Conservation (phyloP, 2,888 invertebrate genomes). For the Tinea semifulvella region DNA sequence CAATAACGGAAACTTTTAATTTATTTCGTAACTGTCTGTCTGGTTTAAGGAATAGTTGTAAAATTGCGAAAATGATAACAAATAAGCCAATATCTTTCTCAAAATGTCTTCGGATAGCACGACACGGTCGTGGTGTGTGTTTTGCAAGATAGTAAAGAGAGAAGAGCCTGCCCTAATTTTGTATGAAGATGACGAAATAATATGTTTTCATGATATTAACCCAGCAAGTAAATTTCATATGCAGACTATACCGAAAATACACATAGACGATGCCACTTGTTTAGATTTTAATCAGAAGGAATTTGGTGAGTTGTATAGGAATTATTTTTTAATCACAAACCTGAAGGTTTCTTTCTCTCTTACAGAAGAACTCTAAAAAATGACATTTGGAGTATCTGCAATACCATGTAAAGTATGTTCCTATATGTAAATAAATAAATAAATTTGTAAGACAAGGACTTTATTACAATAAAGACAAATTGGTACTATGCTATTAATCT, state of each 20-base stretch:
- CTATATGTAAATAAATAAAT: too few relatives aligned
- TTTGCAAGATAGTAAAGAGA: conserved; percentile 77
- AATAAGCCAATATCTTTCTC: background rate
- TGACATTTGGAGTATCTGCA: too few relatives aligned
- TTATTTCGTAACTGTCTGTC: too few relatives aligned
- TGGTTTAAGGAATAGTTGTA: too few relatives aligned
- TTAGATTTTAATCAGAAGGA: conserved; percentile 72
- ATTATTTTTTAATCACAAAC: too few relatives aligned
- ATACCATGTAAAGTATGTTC: too few relatives aligned
- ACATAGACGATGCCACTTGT: conserved; percentile 78
- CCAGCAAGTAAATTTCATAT: conserved; percentile 86
- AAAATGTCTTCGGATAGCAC: conserved; percentile 29
- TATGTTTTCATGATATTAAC: conserved; percentile 83
- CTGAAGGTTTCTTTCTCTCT: too few relatives aligned
- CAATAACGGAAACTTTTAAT: too few relatives aligned
- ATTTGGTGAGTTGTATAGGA: conserved; percentile 64
- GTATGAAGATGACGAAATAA: conserved; percentile 77
- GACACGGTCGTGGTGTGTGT: conserved; percentile 66
- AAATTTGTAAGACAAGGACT: too few relatives aligned
- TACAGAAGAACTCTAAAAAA: too few relatives aligned
- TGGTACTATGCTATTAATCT: too few relatives aligned
- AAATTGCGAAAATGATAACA: background rate
- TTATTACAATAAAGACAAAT: too few relatives aligned
- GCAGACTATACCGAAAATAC: conserved; percentile 78
- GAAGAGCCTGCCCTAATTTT: conserved; percentile 69